These are phyloP conservation scores for Acropora yongei DNA, from an alignment of 64 coral and sea anemone species.

Conservation along the genomic window DNA sequence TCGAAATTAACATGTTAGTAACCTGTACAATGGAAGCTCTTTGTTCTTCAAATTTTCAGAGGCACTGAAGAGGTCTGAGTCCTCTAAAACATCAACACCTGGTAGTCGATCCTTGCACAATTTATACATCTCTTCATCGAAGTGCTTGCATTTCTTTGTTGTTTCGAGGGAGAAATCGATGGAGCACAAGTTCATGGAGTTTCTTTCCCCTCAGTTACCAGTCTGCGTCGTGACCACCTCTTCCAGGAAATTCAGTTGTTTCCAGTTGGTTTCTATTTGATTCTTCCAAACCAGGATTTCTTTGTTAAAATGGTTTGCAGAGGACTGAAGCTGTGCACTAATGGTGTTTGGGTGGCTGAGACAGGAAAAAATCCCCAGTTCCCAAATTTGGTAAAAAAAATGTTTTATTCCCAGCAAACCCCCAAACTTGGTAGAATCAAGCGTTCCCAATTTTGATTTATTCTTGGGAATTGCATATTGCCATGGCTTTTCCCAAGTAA, in stretches of 20 bases:
- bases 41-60: background rate
- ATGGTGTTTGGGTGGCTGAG: constrained; percentile 16
- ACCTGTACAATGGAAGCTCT: constrained; percentile 22
- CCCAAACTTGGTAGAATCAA: background rate
- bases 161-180: background rate
- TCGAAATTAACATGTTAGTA: background rate
- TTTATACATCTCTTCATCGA: background rate
- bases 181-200: constrained; percentile 19
- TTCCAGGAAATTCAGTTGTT: constrained; percentile 9
- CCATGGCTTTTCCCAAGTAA: constrained; percentile 11
- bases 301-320: constrained; percentile 12
- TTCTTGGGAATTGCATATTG: background rate
- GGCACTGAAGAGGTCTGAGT: constrained; percentile 4
- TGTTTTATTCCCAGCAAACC: background rate
- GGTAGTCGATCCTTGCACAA: background rate
- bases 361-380: background rate
- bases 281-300: constrained; percentile 37
- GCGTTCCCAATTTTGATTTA: background rate
- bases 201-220: background rate
- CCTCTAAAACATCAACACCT: background rate
- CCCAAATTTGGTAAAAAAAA: background rate
- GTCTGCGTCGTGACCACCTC: background rate
- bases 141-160: background rate
- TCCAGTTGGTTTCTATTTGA: constrained; percentile 20
- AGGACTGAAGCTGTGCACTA: constrained; percentile 9